These are phyloP conservation scores for Ramphastos sulfuratus DNA, from an alignment of 2,113 vertebrate species.

Conservation along the genomic window DNA sequence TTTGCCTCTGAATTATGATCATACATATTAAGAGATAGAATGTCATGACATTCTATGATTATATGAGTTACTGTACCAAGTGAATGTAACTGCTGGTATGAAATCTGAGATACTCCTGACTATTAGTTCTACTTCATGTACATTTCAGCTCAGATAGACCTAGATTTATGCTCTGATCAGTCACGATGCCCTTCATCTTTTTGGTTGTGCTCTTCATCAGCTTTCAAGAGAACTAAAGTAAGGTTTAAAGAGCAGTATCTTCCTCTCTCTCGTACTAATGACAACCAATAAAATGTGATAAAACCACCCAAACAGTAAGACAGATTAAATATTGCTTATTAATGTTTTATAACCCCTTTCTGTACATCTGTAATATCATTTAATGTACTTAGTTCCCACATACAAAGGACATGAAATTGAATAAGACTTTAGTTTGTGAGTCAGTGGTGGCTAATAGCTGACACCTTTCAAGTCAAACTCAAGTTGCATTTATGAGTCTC, in stretches of 20 bases:
- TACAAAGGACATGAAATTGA: neutral
- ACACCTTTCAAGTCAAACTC: neutral
- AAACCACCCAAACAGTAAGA: neutral
- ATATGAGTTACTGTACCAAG: neutral
- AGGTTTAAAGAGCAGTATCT: neutral
- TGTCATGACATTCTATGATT: neutral
- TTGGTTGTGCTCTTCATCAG: conserved; percentile 15
- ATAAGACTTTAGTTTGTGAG: neutral
- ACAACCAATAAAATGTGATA: neutral
- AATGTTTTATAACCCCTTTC: neutral
- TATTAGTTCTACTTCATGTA: neutral
- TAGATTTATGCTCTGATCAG: neutral
- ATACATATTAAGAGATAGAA: neutral
- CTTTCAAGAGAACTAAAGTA: neutral
- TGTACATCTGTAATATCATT: neutral
- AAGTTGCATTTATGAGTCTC: neutral
- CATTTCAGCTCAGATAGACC: conserved; percentile 35
- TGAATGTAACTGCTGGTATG: neutral
- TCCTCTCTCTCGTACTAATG: neutral
- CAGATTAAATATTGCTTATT: neutral
- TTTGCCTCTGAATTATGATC: neutral
- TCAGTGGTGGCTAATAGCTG: neutral
- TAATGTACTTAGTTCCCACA: neutral
- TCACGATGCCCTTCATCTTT: conserved; percentile 4
- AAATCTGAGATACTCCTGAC: neutral